Percentiles rank a stretch among this genome's conserved stretches.
phyloP scores from a whole-genome alignment of 2,888 invertebrate species.

The Bruchidius siliquastri region DNA sequence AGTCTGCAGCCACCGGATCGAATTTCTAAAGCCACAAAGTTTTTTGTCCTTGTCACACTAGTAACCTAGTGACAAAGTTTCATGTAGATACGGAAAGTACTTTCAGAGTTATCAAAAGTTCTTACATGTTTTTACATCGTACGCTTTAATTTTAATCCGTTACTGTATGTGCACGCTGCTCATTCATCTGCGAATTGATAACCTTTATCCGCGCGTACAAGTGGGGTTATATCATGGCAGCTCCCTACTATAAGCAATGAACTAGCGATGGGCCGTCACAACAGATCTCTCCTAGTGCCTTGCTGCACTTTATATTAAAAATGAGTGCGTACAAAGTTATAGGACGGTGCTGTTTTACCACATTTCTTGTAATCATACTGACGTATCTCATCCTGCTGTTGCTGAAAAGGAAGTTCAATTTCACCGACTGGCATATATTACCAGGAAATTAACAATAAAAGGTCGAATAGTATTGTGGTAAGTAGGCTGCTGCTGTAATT shows the following conservation, averaged over 20 bases:
- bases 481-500: conserved; percentile 6
- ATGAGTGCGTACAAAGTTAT: conserved; percentile 36
- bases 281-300: not conserved
- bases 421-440: conserved; percentile 31
- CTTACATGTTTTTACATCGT: too few species aligned
- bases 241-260: not conserved
- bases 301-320: not conserved
- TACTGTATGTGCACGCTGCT: not conserved
- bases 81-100: too few species aligned
- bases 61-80: too few species aligned
- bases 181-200: not conserved
- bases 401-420: conserved; percentile 43
- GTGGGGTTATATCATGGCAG: not conserved
- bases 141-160: not conserved
- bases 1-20: too few species aligned
- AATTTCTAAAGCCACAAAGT: too few species aligned
- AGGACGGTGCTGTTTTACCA: conserved; percentile 42
- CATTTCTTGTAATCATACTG: conserved; percentile 39
- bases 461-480: conserved; percentile 7
- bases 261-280: not conserved
- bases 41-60: too few species aligned
- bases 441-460: conserved; percentile 17
- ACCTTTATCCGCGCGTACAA: not conserved
- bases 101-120: too few species aligned
- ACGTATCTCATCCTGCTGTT: conserved; percentile 41